Percentiles rank a stretch among this genome's conserved stretches.
Conservation (phyloP, 2,888 invertebrate genomes). For the Bruchidius siliquastri region DNA sequence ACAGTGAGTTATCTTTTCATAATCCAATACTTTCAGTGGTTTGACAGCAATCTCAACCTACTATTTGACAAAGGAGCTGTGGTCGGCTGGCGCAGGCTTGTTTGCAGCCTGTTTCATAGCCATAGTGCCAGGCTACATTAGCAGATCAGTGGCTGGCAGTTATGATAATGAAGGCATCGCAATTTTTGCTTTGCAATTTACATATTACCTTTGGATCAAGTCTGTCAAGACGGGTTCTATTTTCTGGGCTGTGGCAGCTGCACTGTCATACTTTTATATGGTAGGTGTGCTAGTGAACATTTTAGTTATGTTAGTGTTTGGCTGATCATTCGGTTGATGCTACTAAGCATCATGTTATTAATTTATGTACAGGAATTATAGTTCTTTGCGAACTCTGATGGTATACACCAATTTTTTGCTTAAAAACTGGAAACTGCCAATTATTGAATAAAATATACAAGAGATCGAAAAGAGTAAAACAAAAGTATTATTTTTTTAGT, state of each 20-base stretch:
- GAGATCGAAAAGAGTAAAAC: too few species aligned
- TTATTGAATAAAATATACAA: too few species aligned
- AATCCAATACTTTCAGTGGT: constrained; percentile 64
- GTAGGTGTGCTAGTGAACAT: constrained; percentile 50
- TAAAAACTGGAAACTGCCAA: too few species aligned
- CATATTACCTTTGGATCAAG: constrained; percentile 97
- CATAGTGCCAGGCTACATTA: constrained; percentile 98
- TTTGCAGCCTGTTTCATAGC: constrained; percentile 99
- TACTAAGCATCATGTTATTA: too few species aligned
- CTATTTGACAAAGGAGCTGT: constrained; percentile 93
- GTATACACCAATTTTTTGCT: too few species aligned
- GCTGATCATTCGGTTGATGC: too few species aligned
- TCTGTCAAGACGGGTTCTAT: constrained; percentile 96
- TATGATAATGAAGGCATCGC: constrained; percentile 99
- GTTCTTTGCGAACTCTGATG: too few species aligned
- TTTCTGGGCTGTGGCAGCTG: constrained; percentile 92
- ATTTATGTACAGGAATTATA: too few species aligned
- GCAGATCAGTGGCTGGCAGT: constrained; percentile 97
- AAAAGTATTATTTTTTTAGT: too few species aligned
- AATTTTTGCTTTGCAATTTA: constrained; percentile 98
- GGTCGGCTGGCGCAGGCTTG: constrained; percentile 93
- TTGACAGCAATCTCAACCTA: constrained; percentile 97
- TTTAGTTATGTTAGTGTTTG: not conserved
- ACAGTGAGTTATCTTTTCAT: too few species aligned
- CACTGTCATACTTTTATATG: constrained; percentile 99